These are phyloP conservation scores for Lasioglossum baleicum DNA, from an alignment of 1,140 invertebrate species.

Conservation along the genomic window DNA sequence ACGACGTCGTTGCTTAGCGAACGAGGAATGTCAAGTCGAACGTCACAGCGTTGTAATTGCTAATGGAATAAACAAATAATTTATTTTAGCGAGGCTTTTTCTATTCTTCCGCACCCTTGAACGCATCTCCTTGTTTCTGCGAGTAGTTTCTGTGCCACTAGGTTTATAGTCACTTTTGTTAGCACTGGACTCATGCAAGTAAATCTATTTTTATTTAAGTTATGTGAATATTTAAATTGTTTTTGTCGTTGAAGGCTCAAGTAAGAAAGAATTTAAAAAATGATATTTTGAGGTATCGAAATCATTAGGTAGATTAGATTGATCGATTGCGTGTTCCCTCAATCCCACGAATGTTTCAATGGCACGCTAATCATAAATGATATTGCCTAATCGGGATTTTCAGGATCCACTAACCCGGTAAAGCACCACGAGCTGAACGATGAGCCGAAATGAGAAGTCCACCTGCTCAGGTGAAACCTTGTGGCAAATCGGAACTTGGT, in stretches of 20 bases:
- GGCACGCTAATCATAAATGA: constrained; percentile 55
- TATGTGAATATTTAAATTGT: no score
- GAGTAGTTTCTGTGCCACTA: no score
- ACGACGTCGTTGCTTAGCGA: constrained; percentile 53
- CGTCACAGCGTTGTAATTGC: constrained; percentile 68
- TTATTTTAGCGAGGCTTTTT: constrained; percentile 69
- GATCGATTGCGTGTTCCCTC: neutral
- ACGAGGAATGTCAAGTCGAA: constrained; percentile 57
- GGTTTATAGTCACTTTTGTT: constrained; percentile 13
- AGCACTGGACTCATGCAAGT: neutral
- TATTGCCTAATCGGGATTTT: constrained; percentile 68
- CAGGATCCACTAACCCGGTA: constrained; percentile 68
- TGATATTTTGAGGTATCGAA: no score
- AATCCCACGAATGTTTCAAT: constrained; percentile 31
- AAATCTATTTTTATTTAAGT: no score
- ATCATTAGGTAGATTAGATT: neutral
- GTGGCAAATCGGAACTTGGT: constrained; percentile 45
- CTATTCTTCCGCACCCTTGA: constrained; percentile 62
- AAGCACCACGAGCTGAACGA: constrained; percentile 61
- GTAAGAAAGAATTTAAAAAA: no score
- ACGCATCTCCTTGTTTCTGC: constrained; percentile 60
- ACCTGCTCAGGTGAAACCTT: constrained; percentile 51
- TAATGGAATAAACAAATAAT: constrained; percentile 70
- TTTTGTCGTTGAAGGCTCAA: no score
- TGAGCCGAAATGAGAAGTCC: constrained; percentile 53